These are phyloP conservation scores for Sarcophaga bullata DNA, from an alignment of 1,140 invertebrate species.

Conservation along the genomic window DNA sequence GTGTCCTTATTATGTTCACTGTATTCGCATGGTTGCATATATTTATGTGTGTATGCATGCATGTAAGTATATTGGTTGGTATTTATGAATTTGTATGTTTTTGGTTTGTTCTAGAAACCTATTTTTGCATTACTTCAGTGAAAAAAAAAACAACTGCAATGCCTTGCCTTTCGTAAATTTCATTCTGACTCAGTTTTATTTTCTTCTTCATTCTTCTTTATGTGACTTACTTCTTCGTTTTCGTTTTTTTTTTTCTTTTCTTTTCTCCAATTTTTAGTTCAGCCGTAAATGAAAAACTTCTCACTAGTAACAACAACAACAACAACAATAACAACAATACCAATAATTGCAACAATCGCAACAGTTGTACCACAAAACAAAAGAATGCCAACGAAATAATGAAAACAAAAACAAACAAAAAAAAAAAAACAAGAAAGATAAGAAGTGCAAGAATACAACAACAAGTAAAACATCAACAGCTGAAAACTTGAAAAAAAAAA, in stretches of 20 bases:
- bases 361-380: slow-evolving; percentile 1
- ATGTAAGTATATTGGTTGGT: background rate
- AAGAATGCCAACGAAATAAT: background rate
- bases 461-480: background rate
- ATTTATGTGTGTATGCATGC: too few species aligned
- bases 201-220: background rate
- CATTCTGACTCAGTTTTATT: background rate
- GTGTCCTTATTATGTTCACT: too few species aligned
- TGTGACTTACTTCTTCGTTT: background rate
- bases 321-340: background rate
- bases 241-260: background rate
- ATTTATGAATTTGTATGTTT: slow-evolving; percentile 2
- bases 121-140: background rate
- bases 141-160: background rate
- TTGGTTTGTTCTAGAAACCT: slow-evolving; percentile 17
- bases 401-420: background rate
- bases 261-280: background rate
- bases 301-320: slow-evolving; percentile 6
- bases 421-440: background rate
- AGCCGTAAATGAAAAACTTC: slow-evolving; percentile 3
- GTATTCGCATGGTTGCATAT: too few species aligned
- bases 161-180: background rate
- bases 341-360: background rate
- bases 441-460: background rate
- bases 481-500: too few species aligned